Conservation (phyloP, 1,140 invertebrate species). For the Magallana angulata region DNA sequence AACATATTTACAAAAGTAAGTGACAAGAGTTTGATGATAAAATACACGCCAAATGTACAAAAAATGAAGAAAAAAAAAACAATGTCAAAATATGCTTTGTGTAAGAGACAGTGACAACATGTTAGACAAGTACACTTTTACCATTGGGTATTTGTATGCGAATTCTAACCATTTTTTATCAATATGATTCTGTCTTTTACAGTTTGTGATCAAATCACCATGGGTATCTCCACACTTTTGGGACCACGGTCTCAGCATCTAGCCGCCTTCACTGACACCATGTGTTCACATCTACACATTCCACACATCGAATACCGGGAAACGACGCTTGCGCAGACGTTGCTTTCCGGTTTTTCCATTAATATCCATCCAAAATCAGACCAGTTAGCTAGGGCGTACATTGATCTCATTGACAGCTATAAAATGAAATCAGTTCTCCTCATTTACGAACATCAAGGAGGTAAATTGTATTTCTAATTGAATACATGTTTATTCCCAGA, state of each 20-base stretch:
- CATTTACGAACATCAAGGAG: constrained; percentile 67
- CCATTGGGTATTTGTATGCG: too few species aligned
- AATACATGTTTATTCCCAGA: too few species aligned
- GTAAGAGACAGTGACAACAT: too few species aligned
- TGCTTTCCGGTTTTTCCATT: constrained; percentile 64
- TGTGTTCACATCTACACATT: constrained; percentile 92
- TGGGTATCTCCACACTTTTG: constrained; percentile 92
- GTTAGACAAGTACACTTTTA: too few species aligned
- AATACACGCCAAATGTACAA: too few species aligned
- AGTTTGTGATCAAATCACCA: constrained; percentile 93
- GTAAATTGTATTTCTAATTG: constrained; percentile 45
- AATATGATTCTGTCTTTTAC: constrained; percentile 60
- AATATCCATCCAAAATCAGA: constrained; percentile 71
- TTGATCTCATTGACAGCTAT: constrained; percentile 70
- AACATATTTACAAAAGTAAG: too few species aligned
- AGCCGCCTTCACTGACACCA: constrained; percentile 91
- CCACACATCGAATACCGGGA: constrained; percentile 91
- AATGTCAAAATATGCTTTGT: too few species aligned
- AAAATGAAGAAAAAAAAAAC: too few species aligned
- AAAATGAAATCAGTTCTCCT: constrained; percentile 71
- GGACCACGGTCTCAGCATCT: constrained; percentile 91
- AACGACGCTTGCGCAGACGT: constrained; percentile 77
- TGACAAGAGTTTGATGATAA: too few species aligned
- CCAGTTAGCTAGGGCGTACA: constrained; percentile 66
- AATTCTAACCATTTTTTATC: too few species aligned